Percentiles rank a stretch among this genome's conserved stretches.
phyloP scores from a whole-genome alignment of 2,113 vertebrate genomes.

The Zapus hudsonius region DNA sequence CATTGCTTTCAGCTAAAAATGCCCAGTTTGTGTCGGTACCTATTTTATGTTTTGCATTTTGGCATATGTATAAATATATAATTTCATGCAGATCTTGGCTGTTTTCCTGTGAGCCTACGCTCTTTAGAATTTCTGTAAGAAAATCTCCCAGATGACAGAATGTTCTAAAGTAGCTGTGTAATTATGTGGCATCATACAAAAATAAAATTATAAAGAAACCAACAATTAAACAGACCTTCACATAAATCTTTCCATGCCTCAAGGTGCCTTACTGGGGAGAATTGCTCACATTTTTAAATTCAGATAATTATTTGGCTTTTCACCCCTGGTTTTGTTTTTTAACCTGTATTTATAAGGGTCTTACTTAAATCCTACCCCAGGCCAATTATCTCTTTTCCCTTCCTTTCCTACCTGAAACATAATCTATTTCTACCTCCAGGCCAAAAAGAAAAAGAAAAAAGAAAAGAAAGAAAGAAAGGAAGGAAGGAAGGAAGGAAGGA shows the following conservation, averaged over 20 bases:
- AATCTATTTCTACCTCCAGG: background rate
- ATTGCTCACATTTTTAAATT: conserved; percentile 54
- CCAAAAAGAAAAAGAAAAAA: background rate
- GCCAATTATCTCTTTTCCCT: background rate
- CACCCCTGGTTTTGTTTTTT: background rate
- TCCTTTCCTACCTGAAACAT: background rate
- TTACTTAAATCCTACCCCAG: background rate
- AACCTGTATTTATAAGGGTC: background rate
- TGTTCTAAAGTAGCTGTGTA: conserved; percentile 81
- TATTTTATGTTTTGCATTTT: conserved; percentile 66
- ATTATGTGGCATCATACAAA: conserved; percentile 76
- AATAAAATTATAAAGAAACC: conserved; percentile 69
- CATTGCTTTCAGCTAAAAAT: conserved; percentile 55
- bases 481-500: too few relatives aligned
- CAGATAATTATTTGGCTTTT: conserved; percentile 39
- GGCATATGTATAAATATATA: conserved; percentile 85
- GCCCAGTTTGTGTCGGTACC: conserved; percentile 59
- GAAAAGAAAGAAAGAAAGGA: too few relatives aligned
- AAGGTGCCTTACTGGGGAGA: conserved; percentile 11
- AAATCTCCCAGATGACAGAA: conserved; percentile 80
- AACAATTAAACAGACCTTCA: conserved; percentile 65
- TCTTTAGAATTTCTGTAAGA: conserved; percentile 81
- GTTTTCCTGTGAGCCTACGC: conserved; percentile 81
- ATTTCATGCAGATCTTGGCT: conserved; percentile 81
- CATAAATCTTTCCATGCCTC: conserved; percentile 11